Evolutionary conservation across 2,113 vertebrate genomes (phyloP), one percentile per base, ranked within the genome.

Genomic region (Cephalopholis sonnerati): DNA sequence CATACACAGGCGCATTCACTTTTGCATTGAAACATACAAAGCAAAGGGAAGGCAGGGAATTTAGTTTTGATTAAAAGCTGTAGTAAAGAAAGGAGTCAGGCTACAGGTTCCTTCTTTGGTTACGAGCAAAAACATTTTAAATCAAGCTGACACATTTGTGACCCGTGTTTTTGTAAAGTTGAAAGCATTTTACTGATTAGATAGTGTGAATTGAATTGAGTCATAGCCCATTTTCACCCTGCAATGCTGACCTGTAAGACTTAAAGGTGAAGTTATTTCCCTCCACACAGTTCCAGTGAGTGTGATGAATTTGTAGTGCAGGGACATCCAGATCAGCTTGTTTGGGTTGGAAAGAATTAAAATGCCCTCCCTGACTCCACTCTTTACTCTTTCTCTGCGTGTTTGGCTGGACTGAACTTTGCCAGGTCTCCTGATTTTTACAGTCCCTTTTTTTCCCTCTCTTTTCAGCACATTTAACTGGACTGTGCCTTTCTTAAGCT

Each of bases 401-500:
- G 62, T 64, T 67, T 61, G 65, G 54, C 46, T 54, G 12, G 16
- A 69, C 25, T 66, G 20, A 59, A 20, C 44, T 70, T 83, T 75
- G 44, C 68, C 50, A 32, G 51, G 58, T 68, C 22, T 63, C 5
- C 7, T 58, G 0, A 27, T 27, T 58, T 44, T 75, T 46, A 71
- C 11, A 27, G 13, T 65, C 50, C 16, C n/a, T 5, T 27, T 54
- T 59, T 81, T 63, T 71, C 16, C 50, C 80, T 22, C 54, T 83
- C 65, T 92, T 77, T 90, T 36, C 87, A 99, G 98, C 92, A 99
- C 97, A 22, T 99, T 99, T 95, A 99, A 98, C 94, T 99, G 98
- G 98, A 99, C 98, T 18, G 97, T 99, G 91, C 98, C 98, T 77
- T 99, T 99, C 94, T 95, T 99, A 92, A 99, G 97, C 94, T 99